Conservation (phyloP, 1,140 invertebrate species). For the Caenorhabditis briggsae region DNA sequence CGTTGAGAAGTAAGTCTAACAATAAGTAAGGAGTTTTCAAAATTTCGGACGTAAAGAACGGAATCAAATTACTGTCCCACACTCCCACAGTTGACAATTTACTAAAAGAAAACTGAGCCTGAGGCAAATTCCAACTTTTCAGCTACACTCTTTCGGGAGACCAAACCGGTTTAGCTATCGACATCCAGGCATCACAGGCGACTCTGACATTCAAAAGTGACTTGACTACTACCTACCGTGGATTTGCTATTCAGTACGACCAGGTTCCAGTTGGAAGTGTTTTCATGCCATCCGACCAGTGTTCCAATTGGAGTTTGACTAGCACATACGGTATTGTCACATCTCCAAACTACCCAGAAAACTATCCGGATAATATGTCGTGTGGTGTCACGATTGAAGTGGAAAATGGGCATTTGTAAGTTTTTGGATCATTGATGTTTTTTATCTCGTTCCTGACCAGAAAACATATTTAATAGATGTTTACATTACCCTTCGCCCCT, state of each 20-base stretch:
- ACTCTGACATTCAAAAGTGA: background rate
- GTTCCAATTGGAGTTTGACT: background rate
- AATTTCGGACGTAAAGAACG: too few relatives aligned
- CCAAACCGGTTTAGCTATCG: background rate
- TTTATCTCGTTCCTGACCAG: background rate
- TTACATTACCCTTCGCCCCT: background rate
- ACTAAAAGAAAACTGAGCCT: too few relatives aligned
- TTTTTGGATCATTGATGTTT: background rate
- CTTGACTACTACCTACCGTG: slow-evolving; percentile 1
- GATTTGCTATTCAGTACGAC: slow-evolving; percentile 11
- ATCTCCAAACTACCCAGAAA: slow-evolving; percentile 9
- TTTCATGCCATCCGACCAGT: slow-evolving; percentile 8
- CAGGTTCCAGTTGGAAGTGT: background rate
- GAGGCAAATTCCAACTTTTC: background rate
- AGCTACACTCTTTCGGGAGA: slow-evolving; percentile 3
- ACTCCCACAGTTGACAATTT: too few relatives aligned
- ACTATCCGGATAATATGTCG: slow-evolving; percentile 41
- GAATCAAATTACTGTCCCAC: too few relatives aligned
- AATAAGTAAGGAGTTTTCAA: too few relatives aligned
- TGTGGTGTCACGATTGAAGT: background rate
- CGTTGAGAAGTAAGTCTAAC: slow-evolving; percentile 16
- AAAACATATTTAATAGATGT: background rate
- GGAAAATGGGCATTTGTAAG: background rate
- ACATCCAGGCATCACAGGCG: slow-evolving; percentile 1
- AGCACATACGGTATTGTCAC: background rate